Base-by-base conservation (phyloP, 2,888 invertebrate genomes). In the Buathra laborator region DNA sequence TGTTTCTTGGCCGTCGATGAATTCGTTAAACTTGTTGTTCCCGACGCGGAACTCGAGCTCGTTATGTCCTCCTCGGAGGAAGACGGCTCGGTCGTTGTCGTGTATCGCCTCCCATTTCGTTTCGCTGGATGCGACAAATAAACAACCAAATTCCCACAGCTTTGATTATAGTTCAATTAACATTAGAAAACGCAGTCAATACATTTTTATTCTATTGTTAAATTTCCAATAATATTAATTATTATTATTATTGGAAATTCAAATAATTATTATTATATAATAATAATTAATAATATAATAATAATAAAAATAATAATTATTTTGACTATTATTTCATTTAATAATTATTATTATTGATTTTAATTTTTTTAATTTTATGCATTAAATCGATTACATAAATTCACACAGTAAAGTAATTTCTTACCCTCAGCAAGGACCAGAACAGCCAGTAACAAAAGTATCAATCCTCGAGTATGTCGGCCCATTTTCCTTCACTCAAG, bases 401-500 rank as follows among this genome's bases (percentile, higher is more conserved):
- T 37, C 9, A 9, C 37, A 5, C 37, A 37, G 37, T 1, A 43
- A 7, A 7, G 10, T 43, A 14, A 10, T 16, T 16, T 44, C 81
- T 75, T 81, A 87, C 87, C 87, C 16, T 81, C 74, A 46, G 44
- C 43, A 43, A 48, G 7, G 56, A 59, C 71, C 5, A 81, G 48
- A 75, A 86, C 43, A 10, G 68, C 81, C 48, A 86, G 66, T 29
- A 78, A 32, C 29, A 84, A 14, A 10, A 84, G 56, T 66, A 74
- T 74, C n/a, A 71, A 81, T 14, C 70, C 64, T 67, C 62, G 46
- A 51, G 66, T 37, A n/a, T 62, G 9, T 44, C 75, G 29, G 12
- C 6, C 66, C 86, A 86, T 86, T 59, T 78, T 86, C 48, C 12
- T 44, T 43, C 75, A 84, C 71, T 66, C 19, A n/a, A 64, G n/a